phyloP scores from a whole-genome alignment of 2,113 vertebrate genomes.

The Nibea coibor region DNA sequence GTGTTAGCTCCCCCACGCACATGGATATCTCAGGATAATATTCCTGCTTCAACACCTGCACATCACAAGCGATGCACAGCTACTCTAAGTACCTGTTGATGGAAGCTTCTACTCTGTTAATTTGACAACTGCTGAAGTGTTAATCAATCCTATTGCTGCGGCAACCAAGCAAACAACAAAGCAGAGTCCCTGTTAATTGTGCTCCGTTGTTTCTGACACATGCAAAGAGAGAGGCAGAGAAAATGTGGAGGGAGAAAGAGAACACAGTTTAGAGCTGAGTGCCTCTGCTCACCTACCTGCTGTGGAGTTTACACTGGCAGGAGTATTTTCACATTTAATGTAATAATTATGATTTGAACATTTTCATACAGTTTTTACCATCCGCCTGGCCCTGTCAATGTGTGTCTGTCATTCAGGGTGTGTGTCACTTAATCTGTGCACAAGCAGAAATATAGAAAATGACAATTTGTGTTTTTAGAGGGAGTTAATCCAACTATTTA shows the following conservation, averaged over 20 bases:
- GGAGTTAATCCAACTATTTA: too few relatives aligned
- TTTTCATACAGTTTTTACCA: not conserved
- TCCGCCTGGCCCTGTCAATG: too few relatives aligned
- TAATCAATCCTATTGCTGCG: conserved; percentile 89
- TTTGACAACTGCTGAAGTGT: conserved; percentile 78
- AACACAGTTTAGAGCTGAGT: not conserved
- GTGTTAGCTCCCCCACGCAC: too few relatives aligned
- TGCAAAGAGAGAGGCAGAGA: not conserved
- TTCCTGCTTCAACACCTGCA: conserved; percentile 83
- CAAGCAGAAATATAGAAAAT: too few relatives aligned
- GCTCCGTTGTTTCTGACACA: conserved; percentile 24
- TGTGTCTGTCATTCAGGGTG: too few relatives aligned
- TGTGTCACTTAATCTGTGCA: too few relatives aligned
- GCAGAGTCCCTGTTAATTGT: conserved; percentile 34
- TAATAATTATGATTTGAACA: not conserved
- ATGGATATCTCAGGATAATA: not conserved
- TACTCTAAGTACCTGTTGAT: conserved; percentile 85
- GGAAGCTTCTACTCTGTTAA: conserved; percentile 83
- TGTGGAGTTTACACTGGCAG: not conserved
- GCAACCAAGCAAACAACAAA: conserved; percentile 87
- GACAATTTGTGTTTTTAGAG: too few relatives aligned
- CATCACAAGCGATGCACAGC: conserved; percentile 80
- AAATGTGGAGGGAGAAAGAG: not conserved
- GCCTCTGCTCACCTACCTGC: not conserved
- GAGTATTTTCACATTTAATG: not conserved